Evolutionary conservation across 2,888 invertebrate species (phyloP).

Genomic region (Blastobasis adustella): DNA sequence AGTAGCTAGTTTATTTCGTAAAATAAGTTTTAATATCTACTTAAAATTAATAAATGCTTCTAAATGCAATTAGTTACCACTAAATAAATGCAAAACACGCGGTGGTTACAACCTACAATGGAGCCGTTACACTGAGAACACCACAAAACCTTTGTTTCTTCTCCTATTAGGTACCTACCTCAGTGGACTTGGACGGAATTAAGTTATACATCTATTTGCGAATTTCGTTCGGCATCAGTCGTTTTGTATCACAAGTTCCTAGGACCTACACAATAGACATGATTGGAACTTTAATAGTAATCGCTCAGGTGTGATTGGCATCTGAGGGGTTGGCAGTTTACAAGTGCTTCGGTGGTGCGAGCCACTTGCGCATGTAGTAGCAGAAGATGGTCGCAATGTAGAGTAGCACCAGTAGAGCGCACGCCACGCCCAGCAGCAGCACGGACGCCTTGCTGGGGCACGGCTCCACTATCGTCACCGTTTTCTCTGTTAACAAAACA

Average conservation of each 20-base stretch:
- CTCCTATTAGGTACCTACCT: too few species aligned
- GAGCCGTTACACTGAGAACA: too few species aligned
- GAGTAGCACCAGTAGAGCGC: constrained; percentile 89
- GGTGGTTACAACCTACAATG: constrained; percentile 47
- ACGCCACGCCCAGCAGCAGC: constrained; percentile 91
- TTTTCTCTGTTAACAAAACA: constrained; percentile 80
- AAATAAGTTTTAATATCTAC: constrained; percentile 2
- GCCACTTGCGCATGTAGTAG: constrained; percentile 95
- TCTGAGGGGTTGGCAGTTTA: constrained; percentile 29
- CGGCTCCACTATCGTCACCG: constrained; percentile 91
- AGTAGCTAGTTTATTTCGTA: constrained; percentile 26
- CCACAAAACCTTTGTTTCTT: too few species aligned
- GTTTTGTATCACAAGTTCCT: constrained; percentile 60
- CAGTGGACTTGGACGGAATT: too few species aligned
- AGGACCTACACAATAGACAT: constrained; percentile 14
- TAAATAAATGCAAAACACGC: constrained; percentile 61
- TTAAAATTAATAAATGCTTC: constrained; percentile 50
- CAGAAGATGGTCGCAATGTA: constrained; percentile 94
- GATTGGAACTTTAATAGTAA: constrained; percentile 20
- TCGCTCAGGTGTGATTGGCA: not conserved
- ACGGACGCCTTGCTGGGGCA: constrained; percentile 95
- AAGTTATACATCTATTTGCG: constrained; percentile 7
- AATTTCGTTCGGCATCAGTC: constrained; percentile 49
- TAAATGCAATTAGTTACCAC: constrained; percentile 64
- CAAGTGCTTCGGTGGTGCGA: constrained; percentile 88